These are phyloP conservation scores for Numenius arquata DNA, from an alignment of 2,113 vertebrate species.

Conservation along the genomic window DNA sequence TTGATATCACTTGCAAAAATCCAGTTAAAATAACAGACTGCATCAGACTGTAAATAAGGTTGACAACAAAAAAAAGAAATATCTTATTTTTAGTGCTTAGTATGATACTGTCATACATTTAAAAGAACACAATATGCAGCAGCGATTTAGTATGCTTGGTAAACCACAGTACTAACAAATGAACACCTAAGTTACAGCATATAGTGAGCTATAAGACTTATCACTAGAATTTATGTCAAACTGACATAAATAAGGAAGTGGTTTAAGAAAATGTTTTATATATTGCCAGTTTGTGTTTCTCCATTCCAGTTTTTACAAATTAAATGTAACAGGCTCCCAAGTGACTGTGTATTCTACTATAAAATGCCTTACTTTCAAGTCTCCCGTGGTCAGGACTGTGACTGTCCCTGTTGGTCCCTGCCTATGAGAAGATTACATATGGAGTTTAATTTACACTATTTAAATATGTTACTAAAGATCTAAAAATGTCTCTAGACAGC, in stretches of 20 bases:
- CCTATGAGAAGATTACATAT: constrained; percentile 18
- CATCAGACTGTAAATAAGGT: constrained; percentile 74
- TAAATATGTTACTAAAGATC: constrained; percentile 62
- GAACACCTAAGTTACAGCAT: constrained; percentile 69
- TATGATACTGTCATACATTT: constrained; percentile 61
- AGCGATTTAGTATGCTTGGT: constrained; percentile 64
- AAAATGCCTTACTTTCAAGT: constrained; percentile 35
- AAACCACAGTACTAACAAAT: constrained; percentile 75
- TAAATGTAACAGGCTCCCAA: constrained; percentile 50
- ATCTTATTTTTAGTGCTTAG: constrained; percentile 64
- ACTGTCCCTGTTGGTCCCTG: constrained; percentile 26
- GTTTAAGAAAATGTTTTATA: constrained; percentile 64
- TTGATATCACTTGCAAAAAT: constrained; percentile 63
- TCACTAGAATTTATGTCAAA: constrained; percentile 63
- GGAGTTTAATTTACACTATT: constrained; percentile 54
- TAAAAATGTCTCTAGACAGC: constrained; percentile 57
- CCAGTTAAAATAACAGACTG: constrained; percentile 64
- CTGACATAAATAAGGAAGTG: constrained; percentile 69
- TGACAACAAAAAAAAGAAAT: constrained; percentile 58
- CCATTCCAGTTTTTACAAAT: constrained; percentile 60
- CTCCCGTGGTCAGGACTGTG: constrained; percentile 2
- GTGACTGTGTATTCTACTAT: constrained; percentile 23
- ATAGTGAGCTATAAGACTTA: constrained; percentile 64
- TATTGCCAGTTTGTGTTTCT: constrained; percentile 68
- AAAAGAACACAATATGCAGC: constrained; percentile 73